Conservation (phyloP, 2,113 vertebrate species). For the Leptocoma aspasia region DNA sequence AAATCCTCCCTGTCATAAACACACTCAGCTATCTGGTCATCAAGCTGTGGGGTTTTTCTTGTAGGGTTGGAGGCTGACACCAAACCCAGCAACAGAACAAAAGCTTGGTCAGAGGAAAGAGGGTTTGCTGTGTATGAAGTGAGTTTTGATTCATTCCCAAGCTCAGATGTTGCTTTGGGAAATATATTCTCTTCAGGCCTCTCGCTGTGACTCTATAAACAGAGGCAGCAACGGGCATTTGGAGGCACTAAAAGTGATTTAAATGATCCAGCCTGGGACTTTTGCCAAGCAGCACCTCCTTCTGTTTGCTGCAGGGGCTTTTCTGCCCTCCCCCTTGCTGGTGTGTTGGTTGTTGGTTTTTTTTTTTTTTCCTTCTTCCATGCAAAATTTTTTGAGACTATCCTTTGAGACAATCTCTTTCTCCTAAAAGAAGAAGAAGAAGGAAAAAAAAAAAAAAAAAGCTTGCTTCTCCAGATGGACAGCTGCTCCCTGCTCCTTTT, state of each 20-base stretch:
- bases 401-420: constrained; percentile 47
- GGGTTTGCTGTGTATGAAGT: neutral
- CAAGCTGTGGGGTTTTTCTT: neutral
- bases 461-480: constrained; percentile 58
- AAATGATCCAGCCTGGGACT: constrained; percentile 63
- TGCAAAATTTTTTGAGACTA: constrained; percentile 36
- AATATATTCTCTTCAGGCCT: constrained; percentile 63
- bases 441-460: neutral
- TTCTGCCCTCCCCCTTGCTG: neutral
- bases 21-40: neutral
- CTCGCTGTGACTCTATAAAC: constrained; percentile 64
- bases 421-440: constrained; percentile 9
- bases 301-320: constrained; percentile 56
- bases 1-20: neutral
- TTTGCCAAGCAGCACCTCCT: constrained; percentile 67
- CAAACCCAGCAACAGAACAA: constrained; percentile 19
- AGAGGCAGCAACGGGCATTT: constrained; percentile 57
- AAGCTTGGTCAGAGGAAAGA: constrained; percentile 26
- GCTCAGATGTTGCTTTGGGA: constrained; percentile 62
- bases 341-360: neutral
- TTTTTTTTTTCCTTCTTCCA: neutral
- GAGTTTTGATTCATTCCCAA: constrained; percentile 58
- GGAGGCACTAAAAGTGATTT: constrained; percentile 72
- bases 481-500: constrained; percentile 64
- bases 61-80: neutral